Evolutionary conservation across 2,888 invertebrate genomes (phyloP), one percentile per base, ranked within the genome.

Genomic region (Arctia plantaginis): DNA sequence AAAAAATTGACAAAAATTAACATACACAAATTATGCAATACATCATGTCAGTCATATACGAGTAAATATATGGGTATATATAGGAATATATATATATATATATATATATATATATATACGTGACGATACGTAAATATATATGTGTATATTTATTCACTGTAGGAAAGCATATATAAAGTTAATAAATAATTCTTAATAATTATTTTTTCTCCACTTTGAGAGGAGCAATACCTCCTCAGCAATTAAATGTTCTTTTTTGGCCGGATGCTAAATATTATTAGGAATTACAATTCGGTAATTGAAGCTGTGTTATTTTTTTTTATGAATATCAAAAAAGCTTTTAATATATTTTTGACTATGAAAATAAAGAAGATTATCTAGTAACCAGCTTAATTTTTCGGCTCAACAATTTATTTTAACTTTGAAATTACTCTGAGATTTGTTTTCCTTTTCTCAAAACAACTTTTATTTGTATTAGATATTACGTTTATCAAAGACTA

Each of bases 371-470:
- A 72, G 72, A 66, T 69, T 72, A 59, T 41, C 44, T 59, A 41
- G 27, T 47, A 59, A 62, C 66, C 30, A 72, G 66, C 41, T 72
- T 72, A 72, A 69, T 75, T 75, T 72, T 75, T 75, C 66, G 47
- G 44, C 59, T 75, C 69, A 69, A 62, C 69, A 75, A 75, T 69
- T 75, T 75, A 72, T 72, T 72, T 72, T 66, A 75, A 75, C 75
- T 72, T 72, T 72, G 59, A 72, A 75, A 75, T 69, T 75, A 72
- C 72, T 75, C 59, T 44, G 55, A 69, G 75, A 71, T 75, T 72
- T 75, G 41, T 75, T 75, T 74, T 72, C 23, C 39, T 35, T 47
- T 64, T 30, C 20, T 44, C 44, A 59, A 59, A 70, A 73, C 8
- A 66, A 70, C 44, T 66, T 69, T 73, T 73, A 55, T 73, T 74